Evolutionary conservation across 2,113 vertebrate species (phyloP).

Genomic region (Scalopus aquaticus): DNA sequence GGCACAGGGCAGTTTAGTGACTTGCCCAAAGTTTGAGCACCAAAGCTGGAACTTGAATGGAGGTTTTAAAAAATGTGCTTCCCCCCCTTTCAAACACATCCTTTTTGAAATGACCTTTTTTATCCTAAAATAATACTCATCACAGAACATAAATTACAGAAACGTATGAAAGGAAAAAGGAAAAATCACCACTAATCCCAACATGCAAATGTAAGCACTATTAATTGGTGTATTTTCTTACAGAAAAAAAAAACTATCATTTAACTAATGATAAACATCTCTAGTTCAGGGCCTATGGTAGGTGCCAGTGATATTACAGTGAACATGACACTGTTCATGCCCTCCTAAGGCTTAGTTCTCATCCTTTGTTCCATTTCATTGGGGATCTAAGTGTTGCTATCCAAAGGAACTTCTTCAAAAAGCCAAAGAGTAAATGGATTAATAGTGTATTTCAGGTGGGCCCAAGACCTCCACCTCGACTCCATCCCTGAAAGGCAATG

Average conservation of each 20-base stretch:
- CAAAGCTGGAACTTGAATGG: constrained; percentile 10
- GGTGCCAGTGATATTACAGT: not conserved
- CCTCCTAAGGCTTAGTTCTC: not conserved
- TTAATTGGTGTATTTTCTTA: constrained; percentile 37
- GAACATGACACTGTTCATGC: not conserved
- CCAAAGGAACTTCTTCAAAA: constrained; percentile 41
- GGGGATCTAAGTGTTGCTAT: not conserved
- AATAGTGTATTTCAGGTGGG: not conserved
- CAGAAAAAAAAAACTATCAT: too few species aligned
- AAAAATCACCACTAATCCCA: not conserved
- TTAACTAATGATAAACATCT: not conserved
- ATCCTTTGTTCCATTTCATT: not conserved
- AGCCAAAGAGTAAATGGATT: not conserved
- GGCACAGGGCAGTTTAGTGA: not conserved
- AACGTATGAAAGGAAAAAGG: constrained; percentile 30
- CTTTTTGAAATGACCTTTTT: constrained; percentile 42
- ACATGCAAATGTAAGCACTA: constrained; percentile 28
- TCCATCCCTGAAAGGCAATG: not conserved
- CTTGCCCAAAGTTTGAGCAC: not conserved
- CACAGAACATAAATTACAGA: constrained; percentile 48
- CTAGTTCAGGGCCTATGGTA: not conserved
- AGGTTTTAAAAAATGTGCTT: constrained; percentile 18
- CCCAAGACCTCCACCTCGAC: not conserved
- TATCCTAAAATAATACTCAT: constrained; percentile 21
- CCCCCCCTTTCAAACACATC: not conserved